Evolutionary conservation across 2,113 vertebrate species (phyloP).

Genomic region (Eublepharis macularius): DNA sequence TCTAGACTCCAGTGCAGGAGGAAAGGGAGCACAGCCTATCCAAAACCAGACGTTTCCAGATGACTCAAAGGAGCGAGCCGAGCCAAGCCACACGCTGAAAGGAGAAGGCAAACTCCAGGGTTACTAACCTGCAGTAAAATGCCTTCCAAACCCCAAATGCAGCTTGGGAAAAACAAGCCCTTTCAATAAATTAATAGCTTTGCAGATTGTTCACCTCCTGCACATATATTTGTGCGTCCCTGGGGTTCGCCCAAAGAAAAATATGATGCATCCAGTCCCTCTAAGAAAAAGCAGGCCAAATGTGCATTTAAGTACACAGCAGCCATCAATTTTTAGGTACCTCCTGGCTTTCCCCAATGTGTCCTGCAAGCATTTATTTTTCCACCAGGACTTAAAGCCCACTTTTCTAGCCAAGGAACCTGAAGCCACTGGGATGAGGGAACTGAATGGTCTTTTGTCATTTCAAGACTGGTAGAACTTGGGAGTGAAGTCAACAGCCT

Average conservation of each 20-base stretch:
- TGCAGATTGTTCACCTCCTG: not conserved
- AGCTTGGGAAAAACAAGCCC: not conserved
- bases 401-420: not conserved
- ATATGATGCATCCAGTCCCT: not conserved
- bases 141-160: not conserved
- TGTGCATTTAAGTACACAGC: not conserved
- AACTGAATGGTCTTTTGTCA: not conserved
- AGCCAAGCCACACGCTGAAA: not conserved
- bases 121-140: not conserved
- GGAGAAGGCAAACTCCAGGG: not conserved
- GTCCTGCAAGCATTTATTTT: not conserved
- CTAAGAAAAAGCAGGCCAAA: not conserved
- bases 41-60: not conserved
- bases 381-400: not conserved
- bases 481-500: no score
- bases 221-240: not conserved
- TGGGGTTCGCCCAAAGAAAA: not conserved
- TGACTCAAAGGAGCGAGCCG: not conserved
- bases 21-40: not conserved
- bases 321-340: not conserved
- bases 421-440: not conserved
- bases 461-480: not conserved
- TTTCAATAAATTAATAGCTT: constrained; percentile 7
- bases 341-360: not conserved
- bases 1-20: not conserved